Conservation (phyloP, 2,113 vertebrate genomes). For the Craseonycteris thonglongyai region DNA sequence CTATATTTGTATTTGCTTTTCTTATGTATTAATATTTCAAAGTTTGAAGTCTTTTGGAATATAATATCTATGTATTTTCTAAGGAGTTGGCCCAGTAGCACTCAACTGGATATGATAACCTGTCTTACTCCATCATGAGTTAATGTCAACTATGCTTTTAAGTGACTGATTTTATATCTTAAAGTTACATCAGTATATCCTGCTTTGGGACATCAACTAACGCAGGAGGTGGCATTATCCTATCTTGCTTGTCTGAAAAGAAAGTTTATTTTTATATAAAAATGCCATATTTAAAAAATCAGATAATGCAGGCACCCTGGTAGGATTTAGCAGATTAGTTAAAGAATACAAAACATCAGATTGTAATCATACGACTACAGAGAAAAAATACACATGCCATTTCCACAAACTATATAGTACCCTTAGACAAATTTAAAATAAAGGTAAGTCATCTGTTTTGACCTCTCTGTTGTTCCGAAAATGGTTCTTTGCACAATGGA, state of each 20-base stretch:
- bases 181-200: neutral
- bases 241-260: constrained; percentile 1
- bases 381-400: neutral
- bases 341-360: neutral
- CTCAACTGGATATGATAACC: neutral
- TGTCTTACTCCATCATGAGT: neutral
- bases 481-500: neutral
- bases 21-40: neutral
- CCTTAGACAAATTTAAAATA: neutral
- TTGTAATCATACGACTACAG: neutral
- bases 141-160: neutral
- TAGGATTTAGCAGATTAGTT: neutral
- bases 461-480: constrained; percentile 1
- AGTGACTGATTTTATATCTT: neutral
- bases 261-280: constrained; percentile 15
- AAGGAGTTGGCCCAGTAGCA: neutral
- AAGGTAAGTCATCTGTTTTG: constrained; percentile 19
- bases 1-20: constrained; percentile 36
- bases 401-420: neutral
- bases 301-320: neutral
- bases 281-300: constrained; percentile 36
- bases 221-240: neutral
- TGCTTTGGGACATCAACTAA: neutral
- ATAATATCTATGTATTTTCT: neutral
- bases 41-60: neutral